Conservation (phyloP, 2,888 invertebrate species). For the Megaustenia siamemsis region DNA sequence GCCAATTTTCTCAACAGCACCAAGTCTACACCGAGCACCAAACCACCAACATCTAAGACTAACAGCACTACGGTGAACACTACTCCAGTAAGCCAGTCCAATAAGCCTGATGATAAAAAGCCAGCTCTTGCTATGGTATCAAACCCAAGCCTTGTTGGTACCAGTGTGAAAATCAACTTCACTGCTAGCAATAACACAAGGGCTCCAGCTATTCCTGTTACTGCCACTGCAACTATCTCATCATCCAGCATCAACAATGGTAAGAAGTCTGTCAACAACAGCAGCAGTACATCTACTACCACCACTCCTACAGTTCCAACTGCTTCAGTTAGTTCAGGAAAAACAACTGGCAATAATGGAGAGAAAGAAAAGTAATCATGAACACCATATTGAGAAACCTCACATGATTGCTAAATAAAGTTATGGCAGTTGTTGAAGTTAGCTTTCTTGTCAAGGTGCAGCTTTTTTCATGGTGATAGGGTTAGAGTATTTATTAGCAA, state of each 20-base stretch:
- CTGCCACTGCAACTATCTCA: slow-evolving; percentile 18
- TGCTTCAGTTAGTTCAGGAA: slow-evolving; percentile 11
- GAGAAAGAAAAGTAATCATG: slow-evolving; percentile 13
- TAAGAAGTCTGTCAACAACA: not conserved
- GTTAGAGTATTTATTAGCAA: not conserved
- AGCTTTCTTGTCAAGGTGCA: not conserved
- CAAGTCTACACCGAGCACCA: slow-evolving; percentile 59
- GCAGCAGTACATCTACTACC: slow-evolving; percentile 52
- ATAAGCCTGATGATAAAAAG: slow-evolving; percentile 44
- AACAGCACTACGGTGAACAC: slow-evolving; percentile 49
- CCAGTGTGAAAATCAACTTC: slow-evolving; percentile 50
- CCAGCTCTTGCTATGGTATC: slow-evolving; percentile 51
- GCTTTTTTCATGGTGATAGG: not conserved
- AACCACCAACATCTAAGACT: slow-evolving; percentile 40
- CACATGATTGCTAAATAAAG: no score
- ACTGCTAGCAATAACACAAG: slow-evolving; percentile 54
- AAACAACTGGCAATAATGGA: not conserved
- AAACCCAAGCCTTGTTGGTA: slow-evolving; percentile 50
- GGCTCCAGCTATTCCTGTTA: slow-evolving; percentile 55
- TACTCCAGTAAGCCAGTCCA: slow-evolving; percentile 14
- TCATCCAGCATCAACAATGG: not conserved
- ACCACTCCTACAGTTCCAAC: slow-evolving; percentile 21
- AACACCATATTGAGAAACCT: not conserved
- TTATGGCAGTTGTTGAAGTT: no score
- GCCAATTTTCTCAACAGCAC: slow-evolving; percentile 74